Evolutionary conservation across 2,888 invertebrate genomes (phyloP), one percentile per base, ranked within the genome.

Genomic region (Ypsolopha sequella): DNA sequence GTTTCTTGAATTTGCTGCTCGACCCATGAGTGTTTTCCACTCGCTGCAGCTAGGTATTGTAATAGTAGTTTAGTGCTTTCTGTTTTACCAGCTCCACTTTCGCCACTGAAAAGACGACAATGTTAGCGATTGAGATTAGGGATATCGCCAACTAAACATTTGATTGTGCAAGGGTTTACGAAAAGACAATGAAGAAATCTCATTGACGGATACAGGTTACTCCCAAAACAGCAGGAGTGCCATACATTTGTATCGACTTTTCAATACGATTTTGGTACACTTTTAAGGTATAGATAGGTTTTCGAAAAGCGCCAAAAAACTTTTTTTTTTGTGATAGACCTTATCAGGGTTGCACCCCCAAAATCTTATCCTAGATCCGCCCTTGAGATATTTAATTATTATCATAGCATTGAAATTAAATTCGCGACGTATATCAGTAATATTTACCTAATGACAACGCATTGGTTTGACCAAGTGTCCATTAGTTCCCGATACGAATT

Each of bases 1-100:
- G 98, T 95, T 80, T 98, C 97, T 58, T 98, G 90, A 54, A 98
- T 97, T 77, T 98, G 98, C 68, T 98, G 97, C 75, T 98, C 98
- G 54, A 98, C 96, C 97, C 97, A 97, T 0, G 96, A 96, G 76
- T 97, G 97, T 68, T 97, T 96, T 0, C 97, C 97, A 69, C 95
- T 96, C 9, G 95, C 94, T 0, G 97, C 95, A 1, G 98, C 97
- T 62, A 98, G 80, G 75, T 97, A 98, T 76, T 98, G 97, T 1
- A 98, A 87, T 58, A 98, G 93, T 52, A 98, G 80, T 78, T 98
- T 98, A 1, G 97, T 98, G 69, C 96, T 96, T 76, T 98, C 97
- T 0, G 97, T 98, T 86, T 98, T 98, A 1, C 97, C 98, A 7
- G 97, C 97, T 0, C 98, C 97, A 68, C 96, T 96, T 81, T 98